A percentile compares a stretch with the other conserved stretches of the same genome.
phyloP scores from a whole-genome alignment of 2,797 vertebrate species.

The Poeciliopsis turneri region DNA sequence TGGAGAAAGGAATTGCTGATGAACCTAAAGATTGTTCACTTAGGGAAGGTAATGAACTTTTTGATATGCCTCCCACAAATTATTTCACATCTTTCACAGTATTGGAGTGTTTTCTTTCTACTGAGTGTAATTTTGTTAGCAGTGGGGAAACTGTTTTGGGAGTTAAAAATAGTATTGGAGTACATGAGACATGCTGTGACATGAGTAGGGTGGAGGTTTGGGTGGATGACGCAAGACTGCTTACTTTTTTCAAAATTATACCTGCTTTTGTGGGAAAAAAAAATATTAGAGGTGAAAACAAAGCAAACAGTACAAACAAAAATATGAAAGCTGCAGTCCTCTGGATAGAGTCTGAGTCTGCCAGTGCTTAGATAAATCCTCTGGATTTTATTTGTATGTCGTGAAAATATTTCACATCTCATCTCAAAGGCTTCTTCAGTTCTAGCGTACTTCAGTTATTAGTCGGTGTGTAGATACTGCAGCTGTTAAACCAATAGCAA shows the following conservation, averaged over 20 bases:
- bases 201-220: constrained; percentile 45
- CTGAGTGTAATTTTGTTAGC: constrained; percentile 63
- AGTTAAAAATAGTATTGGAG: constrained; percentile 79
- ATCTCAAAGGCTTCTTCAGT: neutral
- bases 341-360: neutral
- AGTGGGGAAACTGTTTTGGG: constrained; percentile 60
- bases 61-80: constrained; percentile 45
- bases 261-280: neutral
- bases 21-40: constrained; percentile 66
- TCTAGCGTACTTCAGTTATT: neutral
- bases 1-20: constrained; percentile 68
- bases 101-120: constrained; percentile 47
- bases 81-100: constrained; percentile 32
- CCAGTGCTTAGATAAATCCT: neutral
- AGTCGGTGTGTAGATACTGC: constrained; percentile 18
- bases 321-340: neutral
- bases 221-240: constrained; percentile 30
- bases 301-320: neutral
- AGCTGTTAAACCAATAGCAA: constrained; percentile 11
- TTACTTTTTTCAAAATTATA: neutral
- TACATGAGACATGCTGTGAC: constrained; percentile 60
- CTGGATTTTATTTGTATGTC: neutral
- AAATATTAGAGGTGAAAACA: neutral
- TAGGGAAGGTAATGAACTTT: constrained; percentile 74
- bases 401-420: neutral